Conservation (phyloP, 2,888 invertebrate species). For the Salticus scenicus region DNA sequence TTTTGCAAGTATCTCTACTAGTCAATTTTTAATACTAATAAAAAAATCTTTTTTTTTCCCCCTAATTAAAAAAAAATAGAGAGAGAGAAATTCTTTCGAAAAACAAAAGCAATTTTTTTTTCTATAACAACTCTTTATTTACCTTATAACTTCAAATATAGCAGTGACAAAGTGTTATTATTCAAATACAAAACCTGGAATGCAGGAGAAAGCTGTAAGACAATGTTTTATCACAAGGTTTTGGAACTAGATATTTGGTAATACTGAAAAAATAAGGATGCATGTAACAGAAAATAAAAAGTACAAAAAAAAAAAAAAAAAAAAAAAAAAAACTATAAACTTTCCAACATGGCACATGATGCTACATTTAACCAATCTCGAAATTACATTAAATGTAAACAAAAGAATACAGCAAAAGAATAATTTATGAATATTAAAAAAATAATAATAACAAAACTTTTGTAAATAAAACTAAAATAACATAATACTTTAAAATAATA, state of each 20-base stretch:
- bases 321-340: not conserved
- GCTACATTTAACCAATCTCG: not conserved
- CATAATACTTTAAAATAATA: no score
- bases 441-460: no score
- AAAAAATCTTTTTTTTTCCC: no score
- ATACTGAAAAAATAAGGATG: constrained; percentile 49
- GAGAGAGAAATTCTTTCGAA: no score
- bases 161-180: not conserved
- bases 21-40: no score
- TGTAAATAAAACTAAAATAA: no score
- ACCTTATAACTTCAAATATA: not conserved
- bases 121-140: not conserved
- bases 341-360: not conserved
- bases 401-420: not conserved
- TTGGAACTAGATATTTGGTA: constrained; percentile 29
- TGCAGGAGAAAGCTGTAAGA: constrained; percentile 39
- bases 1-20: no score
- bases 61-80: no score
- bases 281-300: not conserved
- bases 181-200: constrained; percentile 19
- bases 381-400: not conserved
- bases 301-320: not conserved
- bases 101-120: not conserved
- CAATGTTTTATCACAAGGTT: constrained; percentile 46
- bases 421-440: not conserved